These are phyloP conservation scores for Meloidogyne floridensis DNA, from an alignment of 1,140 invertebrate genomes.

Conservation along the genomic window DNA sequence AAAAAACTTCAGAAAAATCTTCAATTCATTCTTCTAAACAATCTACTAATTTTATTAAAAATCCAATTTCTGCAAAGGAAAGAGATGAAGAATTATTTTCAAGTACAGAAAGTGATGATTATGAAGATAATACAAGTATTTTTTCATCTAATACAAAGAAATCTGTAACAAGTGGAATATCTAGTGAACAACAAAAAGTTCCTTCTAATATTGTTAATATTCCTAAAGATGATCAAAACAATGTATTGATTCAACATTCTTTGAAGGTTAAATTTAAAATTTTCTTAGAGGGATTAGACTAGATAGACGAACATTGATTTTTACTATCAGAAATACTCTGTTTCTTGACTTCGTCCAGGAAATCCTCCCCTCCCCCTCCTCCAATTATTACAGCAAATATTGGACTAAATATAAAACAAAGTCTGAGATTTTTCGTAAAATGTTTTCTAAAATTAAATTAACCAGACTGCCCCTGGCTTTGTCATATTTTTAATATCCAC, in stretches of 20 bases:
- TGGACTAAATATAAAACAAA: too few relatives aligned
- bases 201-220: neutral
- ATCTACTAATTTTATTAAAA: neutral
- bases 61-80: neutral
- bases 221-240: neutral
- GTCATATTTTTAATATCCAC: too few relatives aligned
- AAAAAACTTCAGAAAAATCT: neutral
- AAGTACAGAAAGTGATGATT: neutral
- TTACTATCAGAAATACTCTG: too few relatives aligned
- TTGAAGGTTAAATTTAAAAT: neutral
- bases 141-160: neutral
- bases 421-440: too few relatives aligned
- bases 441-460: too few relatives aligned
- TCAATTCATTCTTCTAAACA: neutral
- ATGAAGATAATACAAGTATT: neutral
- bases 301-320: too few relatives aligned
- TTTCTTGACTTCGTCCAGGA: too few relatives aligned
- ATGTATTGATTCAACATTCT: neutral
- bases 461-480: too few relatives aligned
- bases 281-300: too few relatives aligned
- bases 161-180: neutral
- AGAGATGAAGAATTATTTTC: neutral
- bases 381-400: too few relatives aligned
- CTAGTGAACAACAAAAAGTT: neutral
- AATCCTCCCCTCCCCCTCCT: too few relatives aligned